These are phyloP conservation scores for Nymphalis io DNA, from an alignment of 1,140 invertebrate species.

Conservation along the genomic window DNA sequence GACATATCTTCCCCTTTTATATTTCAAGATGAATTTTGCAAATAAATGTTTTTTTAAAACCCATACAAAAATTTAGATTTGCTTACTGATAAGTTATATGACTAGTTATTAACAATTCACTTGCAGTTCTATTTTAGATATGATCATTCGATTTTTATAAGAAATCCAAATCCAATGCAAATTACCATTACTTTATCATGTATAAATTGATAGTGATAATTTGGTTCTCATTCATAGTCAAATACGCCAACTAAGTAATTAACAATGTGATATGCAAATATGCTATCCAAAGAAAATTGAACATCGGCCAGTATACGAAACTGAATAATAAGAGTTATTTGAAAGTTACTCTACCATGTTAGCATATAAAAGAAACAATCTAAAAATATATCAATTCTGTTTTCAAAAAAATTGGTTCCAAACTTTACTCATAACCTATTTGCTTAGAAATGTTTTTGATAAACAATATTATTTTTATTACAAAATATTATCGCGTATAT, in stretches of 20 bases:
- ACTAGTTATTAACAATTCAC: constrained; percentile 3
- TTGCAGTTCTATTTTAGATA: neutral
- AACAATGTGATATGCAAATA: neutral
- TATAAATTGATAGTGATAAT: too few relatives aligned
- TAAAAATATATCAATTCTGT: neutral
- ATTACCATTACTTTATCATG: too few relatives aligned
- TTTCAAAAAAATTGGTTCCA: constrained; percentile 15
- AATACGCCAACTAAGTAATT: neutral
- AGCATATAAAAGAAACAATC: neutral
- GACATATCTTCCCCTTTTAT: neutral
- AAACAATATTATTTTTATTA: constrained; percentile 27
- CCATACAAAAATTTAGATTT: neutral
- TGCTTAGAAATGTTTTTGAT: constrained; percentile 30
- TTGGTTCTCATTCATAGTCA: neutral
- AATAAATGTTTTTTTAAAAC: neutral
- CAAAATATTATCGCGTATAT: constrained; percentile 21
- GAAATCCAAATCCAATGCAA: too few relatives aligned
- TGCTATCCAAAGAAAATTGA: neutral
- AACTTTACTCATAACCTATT: constrained; percentile 36
- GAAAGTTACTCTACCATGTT: neutral
- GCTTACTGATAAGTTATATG: constrained; percentile 10
- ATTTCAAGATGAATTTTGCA: neutral
- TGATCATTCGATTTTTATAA: neutral
- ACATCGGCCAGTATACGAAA: neutral
- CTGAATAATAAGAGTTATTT: neutral